Conservation (phyloP, 2,113 vertebrate genomes). For the Rana temporaria region DNA sequence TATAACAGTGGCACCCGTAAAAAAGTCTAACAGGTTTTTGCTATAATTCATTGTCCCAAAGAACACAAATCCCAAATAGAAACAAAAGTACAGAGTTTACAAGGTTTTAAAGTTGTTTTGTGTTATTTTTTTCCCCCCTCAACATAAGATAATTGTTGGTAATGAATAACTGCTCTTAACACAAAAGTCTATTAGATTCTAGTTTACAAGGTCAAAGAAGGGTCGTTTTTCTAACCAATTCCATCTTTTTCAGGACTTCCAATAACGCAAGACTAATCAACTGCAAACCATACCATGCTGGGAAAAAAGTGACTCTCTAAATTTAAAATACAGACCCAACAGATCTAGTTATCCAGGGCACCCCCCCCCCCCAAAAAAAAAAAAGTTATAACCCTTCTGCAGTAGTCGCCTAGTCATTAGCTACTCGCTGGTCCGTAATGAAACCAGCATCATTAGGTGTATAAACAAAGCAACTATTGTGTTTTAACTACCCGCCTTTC, state of each 20-base stretch:
- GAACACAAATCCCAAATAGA: neutral
- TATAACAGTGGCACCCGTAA: neutral
- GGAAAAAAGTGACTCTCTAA: constrained; percentile 22
- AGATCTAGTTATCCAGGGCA: neutral
- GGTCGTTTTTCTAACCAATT: constrained; percentile 40
- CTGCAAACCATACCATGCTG: neutral
- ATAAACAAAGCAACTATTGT: constrained; percentile 43
- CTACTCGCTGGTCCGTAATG: constrained; percentile 43
- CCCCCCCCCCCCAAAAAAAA: too few relatives aligned
- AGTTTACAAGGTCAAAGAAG: constrained; percentile 40
- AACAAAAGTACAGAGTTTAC: neutral
- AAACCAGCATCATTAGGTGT: constrained; percentile 36
- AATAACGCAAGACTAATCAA: constrained; percentile 27
- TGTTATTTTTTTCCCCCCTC: neutral
- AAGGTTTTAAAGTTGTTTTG: neutral
- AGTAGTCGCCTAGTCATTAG: constrained; percentile 35
- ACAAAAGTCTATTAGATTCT: constrained; percentile 23
- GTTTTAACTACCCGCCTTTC: constrained; percentile 2
- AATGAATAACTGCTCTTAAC: constrained; percentile 20
- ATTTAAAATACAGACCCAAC: neutral
- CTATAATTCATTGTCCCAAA: neutral
- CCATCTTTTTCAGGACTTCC: neutral
- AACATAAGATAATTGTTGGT: constrained; percentile 19
- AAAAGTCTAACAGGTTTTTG: neutral
- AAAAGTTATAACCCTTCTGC: constrained; percentile 24